phyloP scores from a whole-genome alignment of 2,113 vertebrate genomes.

The Phaetusa simplex region DNA sequence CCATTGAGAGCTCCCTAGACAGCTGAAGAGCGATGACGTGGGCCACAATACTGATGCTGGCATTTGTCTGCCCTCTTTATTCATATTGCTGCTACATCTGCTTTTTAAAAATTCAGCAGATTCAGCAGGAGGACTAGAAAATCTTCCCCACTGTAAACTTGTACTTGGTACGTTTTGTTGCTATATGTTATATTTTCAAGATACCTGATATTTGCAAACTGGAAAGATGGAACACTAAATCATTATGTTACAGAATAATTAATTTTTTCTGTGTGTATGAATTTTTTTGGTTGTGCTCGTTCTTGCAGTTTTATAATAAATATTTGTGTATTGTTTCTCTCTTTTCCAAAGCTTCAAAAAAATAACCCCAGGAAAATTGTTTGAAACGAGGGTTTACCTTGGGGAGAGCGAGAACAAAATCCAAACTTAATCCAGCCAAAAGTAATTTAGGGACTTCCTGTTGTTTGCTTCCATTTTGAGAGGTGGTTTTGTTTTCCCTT shows the following conservation, averaged over 20 bases:
- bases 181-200: background rate
- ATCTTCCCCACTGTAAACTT: background rate
- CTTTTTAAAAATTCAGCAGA: background rate
- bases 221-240: background rate
- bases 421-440: background rate
- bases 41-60: background rate
- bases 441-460: background rate
- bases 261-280: background rate
- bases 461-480: background rate
- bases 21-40: background rate
- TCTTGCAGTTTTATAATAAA: background rate
- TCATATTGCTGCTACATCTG: background rate
- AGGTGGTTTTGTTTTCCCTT: background rate
- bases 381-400: background rate
- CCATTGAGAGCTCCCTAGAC: background rate
- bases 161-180: background rate
- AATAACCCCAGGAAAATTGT: background rate
- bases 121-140: background rate
- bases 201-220: background rate
- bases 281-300: background rate
- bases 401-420: background rate
- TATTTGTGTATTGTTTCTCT: background rate
- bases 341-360: background rate
- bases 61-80: background rate
- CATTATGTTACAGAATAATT: background rate